Percentiles rank a stretch among this genome's conserved stretches.
phyloP scores from a whole-genome alignment of 1,140 invertebrate genomes.

The Heliothis subflexa region DNA sequence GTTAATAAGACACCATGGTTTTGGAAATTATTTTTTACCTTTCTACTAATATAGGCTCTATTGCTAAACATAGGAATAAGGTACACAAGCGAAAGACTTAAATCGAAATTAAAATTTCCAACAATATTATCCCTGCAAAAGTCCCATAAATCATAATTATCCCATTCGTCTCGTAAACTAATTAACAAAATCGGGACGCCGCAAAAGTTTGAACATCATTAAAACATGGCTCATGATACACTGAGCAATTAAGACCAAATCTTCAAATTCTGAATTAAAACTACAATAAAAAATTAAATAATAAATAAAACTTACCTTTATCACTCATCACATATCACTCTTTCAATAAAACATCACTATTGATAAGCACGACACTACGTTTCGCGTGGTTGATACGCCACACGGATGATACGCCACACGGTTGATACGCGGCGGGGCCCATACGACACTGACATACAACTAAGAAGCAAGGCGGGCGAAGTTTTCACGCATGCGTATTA shows the following conservation, averaged over 20 bases:
- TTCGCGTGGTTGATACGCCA: constrained; percentile 29
- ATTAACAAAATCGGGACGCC: not conserved
- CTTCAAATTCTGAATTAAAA: not conserved
- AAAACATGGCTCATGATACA: constrained; percentile 27
- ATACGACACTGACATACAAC: constrained; percentile 32
- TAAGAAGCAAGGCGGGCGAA: constrained; percentile 34
- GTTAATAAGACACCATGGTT: no score
- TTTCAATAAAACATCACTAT: constrained; percentile 32
- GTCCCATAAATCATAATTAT: constrained; percentile 13
- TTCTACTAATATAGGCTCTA: no score
- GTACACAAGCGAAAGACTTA: no score
- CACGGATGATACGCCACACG: constrained; percentile 10
- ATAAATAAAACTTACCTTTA: constrained; percentile 10
- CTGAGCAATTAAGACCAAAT: not conserved
- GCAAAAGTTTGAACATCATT: constrained; percentile 9
- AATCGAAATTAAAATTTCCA: not conserved
- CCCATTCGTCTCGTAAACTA: constrained; percentile 10
- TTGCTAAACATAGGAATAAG: no score
- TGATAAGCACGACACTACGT: constrained; percentile 28
- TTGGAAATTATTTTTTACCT: no score
- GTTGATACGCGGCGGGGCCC: constrained; percentile 29
- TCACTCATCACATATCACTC: constrained; percentile 37
- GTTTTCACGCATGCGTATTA: constrained; percentile 43
- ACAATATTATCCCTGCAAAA: not conserved
- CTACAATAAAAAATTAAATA: not conserved